Base-by-base conservation (phyloP, 2,888 invertebrate species). In the Microplitis manilae region DNA sequence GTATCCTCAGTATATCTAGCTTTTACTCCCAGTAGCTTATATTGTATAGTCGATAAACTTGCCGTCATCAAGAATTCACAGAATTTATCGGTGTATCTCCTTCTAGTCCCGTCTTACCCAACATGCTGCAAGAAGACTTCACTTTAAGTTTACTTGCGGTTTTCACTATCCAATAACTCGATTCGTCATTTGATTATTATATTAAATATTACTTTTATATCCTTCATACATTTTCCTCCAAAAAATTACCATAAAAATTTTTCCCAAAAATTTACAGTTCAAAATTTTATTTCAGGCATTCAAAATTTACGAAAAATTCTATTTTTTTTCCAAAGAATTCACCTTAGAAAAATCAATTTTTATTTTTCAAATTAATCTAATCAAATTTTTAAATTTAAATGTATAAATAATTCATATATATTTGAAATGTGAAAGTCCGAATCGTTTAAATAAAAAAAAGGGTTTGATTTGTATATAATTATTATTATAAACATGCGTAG, bases 111-210 rank as follows among this genome's bases (percentile, higher is more conserved):
- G 38, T 73, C 67, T 67, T 73, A 60, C n/a, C 38, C 61, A 61
- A 39, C 39, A 60, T 40, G 9, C 73, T 65, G 38, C 30, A 65
- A 8, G 62, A 65, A 73, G 73, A 73, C 73, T 73, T 61, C 20
- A 20, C n/a, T 17, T 15, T 41, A 73, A 73, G 73, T 73, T 73
- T 67, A 65, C n/a, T 39, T 41, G 73, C 59, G 73, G 73, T 73
- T 73, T 73, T 50, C 39, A 30, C 20, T 30, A 20, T 38, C 65
- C 17, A 79, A 80, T 83, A 82, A 83, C 82, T 79, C 81, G 73
- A 84, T 83, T 81, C 65, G 76, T 80, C 79, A 83, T 84, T 79
- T 79, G 83, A 82, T 84, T 84, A 83, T 81, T 82, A 73, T 9
- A 15, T 15, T 17, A 20, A 61, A 61, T 39, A 38, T 39, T 15